These are phyloP conservation scores for Phasia obesa DNA, from an alignment of 2,888 invertebrate species.

Conservation along the genomic window DNA sequence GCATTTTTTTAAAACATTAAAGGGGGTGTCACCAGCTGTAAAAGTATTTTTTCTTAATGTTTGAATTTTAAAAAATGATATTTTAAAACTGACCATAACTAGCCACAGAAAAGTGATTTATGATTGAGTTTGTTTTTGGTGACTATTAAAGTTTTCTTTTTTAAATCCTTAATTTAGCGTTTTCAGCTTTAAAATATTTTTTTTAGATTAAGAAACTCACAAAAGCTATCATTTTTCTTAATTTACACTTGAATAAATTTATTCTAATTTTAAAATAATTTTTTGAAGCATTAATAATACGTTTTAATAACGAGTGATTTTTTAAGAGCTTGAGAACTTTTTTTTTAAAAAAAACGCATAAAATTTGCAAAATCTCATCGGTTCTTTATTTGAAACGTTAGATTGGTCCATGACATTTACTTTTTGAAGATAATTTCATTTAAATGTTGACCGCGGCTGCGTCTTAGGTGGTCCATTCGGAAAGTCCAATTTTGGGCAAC, in stretches of 20 bases:
- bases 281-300: no score
- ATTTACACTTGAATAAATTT: slow-evolving; percentile 27
- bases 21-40: slow-evolving; percentile 52
- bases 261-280: no score
- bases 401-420: no score
- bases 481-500: no score
- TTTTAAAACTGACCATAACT: slow-evolving; percentile 6
- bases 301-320: no score
- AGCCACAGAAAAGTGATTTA: slow-evolving; percentile 39
- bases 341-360: no score
- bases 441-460: no score
- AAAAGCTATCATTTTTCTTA: not conserved
- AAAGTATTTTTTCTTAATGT: slow-evolving; percentile 21
- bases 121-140: slow-evolving; percentile 3
- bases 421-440: no score
- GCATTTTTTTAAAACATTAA: not conserved
- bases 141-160: slow-evolving; percentile 11
- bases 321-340: no score
- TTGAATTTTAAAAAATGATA: slow-evolving; percentile 20
- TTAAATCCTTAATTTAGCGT: not conserved
- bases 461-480: no score
- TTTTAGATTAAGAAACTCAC: not conserved
- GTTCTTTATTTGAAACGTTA: no score
- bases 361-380: no score
- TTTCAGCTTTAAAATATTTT: not conserved